phyloP scores from a whole-genome alignment of 2,113 vertebrate genomes.

The Halcyon malimbica region DNA sequence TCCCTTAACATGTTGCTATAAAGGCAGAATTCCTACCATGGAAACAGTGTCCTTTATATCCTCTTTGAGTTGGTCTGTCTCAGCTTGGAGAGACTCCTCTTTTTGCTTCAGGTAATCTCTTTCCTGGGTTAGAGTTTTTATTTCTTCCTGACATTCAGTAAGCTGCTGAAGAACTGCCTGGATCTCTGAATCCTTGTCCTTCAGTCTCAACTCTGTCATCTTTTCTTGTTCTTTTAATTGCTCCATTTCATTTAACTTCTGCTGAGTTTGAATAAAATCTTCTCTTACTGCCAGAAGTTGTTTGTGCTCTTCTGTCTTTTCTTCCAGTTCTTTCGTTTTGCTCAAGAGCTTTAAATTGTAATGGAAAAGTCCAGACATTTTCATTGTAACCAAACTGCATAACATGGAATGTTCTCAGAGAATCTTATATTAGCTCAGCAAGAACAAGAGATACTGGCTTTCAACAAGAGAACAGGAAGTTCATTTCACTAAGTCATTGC shows the following conservation, averaged over 20 bases:
- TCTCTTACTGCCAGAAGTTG: slow-evolving; percentile 50
- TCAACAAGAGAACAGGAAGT: not conserved
- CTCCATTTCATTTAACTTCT: slow-evolving; percentile 54
- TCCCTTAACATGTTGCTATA: not conserved
- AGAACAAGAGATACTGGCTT: not conserved
- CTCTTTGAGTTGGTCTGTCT: slow-evolving; percentile 70
- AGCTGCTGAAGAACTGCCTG: slow-evolving; percentile 40
- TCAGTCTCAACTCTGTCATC: not conserved
- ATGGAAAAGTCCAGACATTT: not conserved
- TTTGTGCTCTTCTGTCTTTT: slow-evolving; percentile 57
- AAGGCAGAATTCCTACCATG: slow-evolving; percentile 55
- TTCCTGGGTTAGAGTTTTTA: slow-evolving; percentile 57
- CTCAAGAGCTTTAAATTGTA: slow-evolving; percentile 53
- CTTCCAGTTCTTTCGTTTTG: slow-evolving; percentile 64
- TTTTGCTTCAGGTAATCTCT: slow-evolving; percentile 58
- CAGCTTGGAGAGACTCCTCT: slow-evolving; percentile 52
- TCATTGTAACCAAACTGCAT: not conserved
- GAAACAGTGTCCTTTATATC: slow-evolving; percentile 73
- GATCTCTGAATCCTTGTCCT: slow-evolving; percentile 41
- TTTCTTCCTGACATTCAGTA: slow-evolving; percentile 31
- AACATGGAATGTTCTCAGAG: not conserved
- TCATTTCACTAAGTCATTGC: not conserved
- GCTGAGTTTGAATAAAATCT: slow-evolving; percentile 37
- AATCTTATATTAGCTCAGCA: not conserved
- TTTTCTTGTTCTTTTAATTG: slow-evolving; percentile 59